A percentile compares a stretch with the other conserved stretches of the same genome.
Conservation (phyloP, 2,888 invertebrate genomes). For the Drosophila peninsularis region DNA sequence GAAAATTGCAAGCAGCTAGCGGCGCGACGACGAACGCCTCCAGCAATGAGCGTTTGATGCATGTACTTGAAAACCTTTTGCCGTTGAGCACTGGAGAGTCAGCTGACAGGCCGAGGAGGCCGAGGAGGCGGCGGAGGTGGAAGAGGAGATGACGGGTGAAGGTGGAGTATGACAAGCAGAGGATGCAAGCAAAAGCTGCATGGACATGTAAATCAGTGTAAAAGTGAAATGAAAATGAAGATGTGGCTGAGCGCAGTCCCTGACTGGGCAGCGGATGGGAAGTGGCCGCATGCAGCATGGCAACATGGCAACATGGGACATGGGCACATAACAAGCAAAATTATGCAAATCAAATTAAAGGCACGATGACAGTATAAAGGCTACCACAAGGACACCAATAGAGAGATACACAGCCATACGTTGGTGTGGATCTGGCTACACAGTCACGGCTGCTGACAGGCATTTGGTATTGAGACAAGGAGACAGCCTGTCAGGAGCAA, state of each 20-base stretch:
- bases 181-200: constrained; percentile 49
- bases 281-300: background rate
- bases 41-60: constrained; percentile 72
- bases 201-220: constrained; percentile 54
- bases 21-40: constrained; percentile 32
- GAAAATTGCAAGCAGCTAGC: constrained; percentile 22
- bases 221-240: constrained; percentile 48
- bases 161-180: constrained; percentile 45
- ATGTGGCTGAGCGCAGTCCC: constrained; percentile 24
- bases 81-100: constrained; percentile 47
- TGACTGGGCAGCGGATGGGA: constrained; percentile 4
- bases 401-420: background rate
- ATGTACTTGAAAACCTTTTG: constrained; percentile 68
- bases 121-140: no score
- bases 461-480: constrained; percentile 14
- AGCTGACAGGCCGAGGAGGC: constrained; percentile 51
- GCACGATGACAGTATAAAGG: constrained; percentile 78
- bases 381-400: constrained; percentile 56
- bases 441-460: constrained; percentile 27
- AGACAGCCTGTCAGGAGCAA: constrained; percentile 27
- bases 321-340: constrained; percentile 64
- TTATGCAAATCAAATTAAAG: constrained; percentile 83
- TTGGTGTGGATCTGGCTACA: background rate
- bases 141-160: background rate
- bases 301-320: constrained; percentile 21